These are phyloP conservation scores for Scalopus aquaticus DNA, from an alignment of 2,113 vertebrate genomes.

Conservation along the genomic window DNA sequence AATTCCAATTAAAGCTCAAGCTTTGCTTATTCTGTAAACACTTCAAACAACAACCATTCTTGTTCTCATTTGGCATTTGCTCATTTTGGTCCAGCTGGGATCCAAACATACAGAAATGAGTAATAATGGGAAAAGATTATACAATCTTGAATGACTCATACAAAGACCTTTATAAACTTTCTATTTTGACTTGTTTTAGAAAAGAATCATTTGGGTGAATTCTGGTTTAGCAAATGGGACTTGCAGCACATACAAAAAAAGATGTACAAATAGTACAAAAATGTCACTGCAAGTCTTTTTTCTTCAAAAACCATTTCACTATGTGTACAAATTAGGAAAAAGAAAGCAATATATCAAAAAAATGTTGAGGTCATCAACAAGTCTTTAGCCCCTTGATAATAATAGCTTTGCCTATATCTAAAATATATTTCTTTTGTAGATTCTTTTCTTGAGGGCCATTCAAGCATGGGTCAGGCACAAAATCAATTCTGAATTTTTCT, in stretches of 20 bases:
- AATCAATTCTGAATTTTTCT: background rate
- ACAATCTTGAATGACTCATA: constrained; percentile 58
- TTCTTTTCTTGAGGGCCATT: background rate
- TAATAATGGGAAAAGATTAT: constrained; percentile 67
- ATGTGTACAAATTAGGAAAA: background rate
- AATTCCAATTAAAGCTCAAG: constrained; percentile 59
- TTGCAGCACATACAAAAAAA: background rate
- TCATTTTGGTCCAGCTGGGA: constrained; percentile 54
- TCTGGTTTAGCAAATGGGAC: constrained; percentile 53
- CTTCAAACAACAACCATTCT: constrained; percentile 52
- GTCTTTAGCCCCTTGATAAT: background rate
- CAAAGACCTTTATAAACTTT: constrained; percentile 55
- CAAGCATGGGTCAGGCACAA: background rate
- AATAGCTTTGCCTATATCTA: background rate
- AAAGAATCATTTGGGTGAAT: constrained; percentile 50
- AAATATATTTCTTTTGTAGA: background rate
- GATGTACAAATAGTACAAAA: background rate
- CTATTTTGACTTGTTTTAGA: constrained; percentile 59
- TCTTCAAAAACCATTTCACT: background rate
- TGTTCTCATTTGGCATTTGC: constrained; percentile 55
- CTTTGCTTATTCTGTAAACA: constrained; percentile 56
- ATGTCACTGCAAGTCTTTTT: background rate
- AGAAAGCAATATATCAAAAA: background rate
- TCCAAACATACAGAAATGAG: constrained; percentile 59
- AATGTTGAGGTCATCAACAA: background rate